These are phyloP conservation scores for Dipodomys ordii DNA, from an alignment of 2,113 vertebrate genomes.

Conservation along the genomic window DNA sequence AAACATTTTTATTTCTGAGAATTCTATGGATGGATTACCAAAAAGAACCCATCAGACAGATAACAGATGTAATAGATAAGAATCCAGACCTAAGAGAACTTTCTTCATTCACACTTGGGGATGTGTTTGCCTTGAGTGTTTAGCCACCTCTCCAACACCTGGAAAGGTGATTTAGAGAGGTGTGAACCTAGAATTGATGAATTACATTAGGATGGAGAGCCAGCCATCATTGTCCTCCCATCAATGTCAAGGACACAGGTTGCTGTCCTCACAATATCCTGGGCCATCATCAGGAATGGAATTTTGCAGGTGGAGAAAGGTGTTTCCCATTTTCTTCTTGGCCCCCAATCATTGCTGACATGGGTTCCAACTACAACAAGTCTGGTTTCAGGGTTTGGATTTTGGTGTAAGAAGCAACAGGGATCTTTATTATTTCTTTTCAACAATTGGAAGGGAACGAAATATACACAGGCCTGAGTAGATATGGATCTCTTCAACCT, in stretches of 20 bases:
- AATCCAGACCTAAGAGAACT: neutral
- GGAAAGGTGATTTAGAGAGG: neutral
- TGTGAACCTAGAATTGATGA: neutral
- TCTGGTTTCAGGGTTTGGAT: neutral
- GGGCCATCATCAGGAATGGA: neutral
- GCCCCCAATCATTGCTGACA: too few species aligned
- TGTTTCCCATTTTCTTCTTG: fast-evolving
- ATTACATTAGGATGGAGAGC: neutral
- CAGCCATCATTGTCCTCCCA: neutral
- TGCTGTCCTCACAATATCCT: neutral
- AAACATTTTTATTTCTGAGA: neutral
- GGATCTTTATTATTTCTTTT: neutral
- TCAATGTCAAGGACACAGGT: neutral
- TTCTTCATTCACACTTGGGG: neutral
- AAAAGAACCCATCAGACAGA: neutral
- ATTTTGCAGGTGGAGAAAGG: neutral
- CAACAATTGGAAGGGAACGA: neutral
- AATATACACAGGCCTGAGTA: neutral
- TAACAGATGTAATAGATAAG: neutral
- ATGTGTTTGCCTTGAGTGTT: neutral
- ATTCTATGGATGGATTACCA: neutral
- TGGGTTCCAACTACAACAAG: neutral
- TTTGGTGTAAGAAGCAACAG: neutral
- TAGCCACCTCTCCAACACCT: neutral
- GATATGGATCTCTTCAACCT: neutral